Conservation (phyloP, 2,888 invertebrate species). For the Caenorhabditis zanzibari region DNA sequence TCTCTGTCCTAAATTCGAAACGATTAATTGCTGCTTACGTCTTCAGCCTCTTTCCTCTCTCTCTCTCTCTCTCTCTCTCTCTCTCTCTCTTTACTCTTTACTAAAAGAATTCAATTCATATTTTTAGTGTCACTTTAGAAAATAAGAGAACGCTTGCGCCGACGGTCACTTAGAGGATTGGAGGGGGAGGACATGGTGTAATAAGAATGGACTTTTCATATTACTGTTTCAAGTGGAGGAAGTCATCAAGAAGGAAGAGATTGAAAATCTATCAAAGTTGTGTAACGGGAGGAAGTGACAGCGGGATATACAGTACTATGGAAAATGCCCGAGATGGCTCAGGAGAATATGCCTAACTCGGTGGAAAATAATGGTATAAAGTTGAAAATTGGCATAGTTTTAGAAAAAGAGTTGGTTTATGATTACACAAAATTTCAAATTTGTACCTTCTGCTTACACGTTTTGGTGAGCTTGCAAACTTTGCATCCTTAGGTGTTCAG, state of each 20-base stretch:
- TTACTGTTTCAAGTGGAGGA: conserved; percentile 12
- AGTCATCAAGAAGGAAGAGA: conserved; percentile 1
- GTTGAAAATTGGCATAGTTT: too few relatives aligned
- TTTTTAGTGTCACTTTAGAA: conserved; percentile 54
- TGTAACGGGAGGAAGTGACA: background rate
- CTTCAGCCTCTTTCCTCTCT: conserved; percentile 34
- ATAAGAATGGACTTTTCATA: conserved; percentile 19
- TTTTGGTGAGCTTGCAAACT: too few relatives aligned
- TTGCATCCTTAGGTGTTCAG: too few relatives aligned
- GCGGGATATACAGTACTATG: background rate
- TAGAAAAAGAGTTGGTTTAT: too few relatives aligned
- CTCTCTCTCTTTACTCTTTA: conserved; percentile 21
- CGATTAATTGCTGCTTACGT: conserved; percentile 66
- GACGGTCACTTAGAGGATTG: conserved; percentile 25
- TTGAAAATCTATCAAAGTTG: background rate
- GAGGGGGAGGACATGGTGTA: conserved; percentile 19
- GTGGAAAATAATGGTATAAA: too few relatives aligned
- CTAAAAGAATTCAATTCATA: conserved; percentile 45
- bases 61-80: conserved; percentile 13
- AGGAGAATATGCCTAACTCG: too few relatives aligned
- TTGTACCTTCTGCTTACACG: too few relatives aligned
- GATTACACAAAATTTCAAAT: too few relatives aligned
- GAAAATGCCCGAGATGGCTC: too few relatives aligned
- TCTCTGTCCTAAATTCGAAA: conserved; percentile 60
- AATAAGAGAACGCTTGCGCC: conserved; percentile 21